Conservation (phyloP, 1,140 invertebrate genomes). For the Tetraneura akinire region DNA sequence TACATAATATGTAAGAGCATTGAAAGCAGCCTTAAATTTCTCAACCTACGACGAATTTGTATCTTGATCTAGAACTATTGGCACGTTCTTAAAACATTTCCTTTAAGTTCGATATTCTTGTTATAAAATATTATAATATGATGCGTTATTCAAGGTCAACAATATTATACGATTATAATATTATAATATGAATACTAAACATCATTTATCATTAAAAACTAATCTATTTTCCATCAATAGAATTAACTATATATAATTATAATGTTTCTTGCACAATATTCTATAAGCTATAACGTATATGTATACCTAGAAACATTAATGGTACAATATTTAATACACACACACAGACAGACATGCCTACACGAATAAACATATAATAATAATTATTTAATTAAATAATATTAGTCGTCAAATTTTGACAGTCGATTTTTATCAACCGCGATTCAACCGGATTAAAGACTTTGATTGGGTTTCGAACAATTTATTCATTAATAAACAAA, state of each 20-base stretch:
- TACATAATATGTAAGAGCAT: no score
- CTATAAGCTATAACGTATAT: neutral
- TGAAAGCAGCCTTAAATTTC: neutral
- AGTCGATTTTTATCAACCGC: neutral
- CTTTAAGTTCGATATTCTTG: neutral
- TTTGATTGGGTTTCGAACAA: neutral
- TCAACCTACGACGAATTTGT: conserved; percentile 11
- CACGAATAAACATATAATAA: no score
- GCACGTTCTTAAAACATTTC: neutral
- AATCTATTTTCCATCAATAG: neutral
- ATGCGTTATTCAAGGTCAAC: neutral
- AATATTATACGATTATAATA: neutral
- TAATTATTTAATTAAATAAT: no score
- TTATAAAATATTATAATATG: no score
- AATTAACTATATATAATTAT: neutral
- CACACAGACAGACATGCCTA: no score
- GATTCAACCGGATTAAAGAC: neutral
- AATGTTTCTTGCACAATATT: no score
- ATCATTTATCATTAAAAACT: neutral
- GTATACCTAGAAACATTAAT: no score
- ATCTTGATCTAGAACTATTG: conserved; percentile 25
- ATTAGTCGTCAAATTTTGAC: neutral
- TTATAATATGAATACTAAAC: no score
- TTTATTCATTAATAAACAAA: conserved; percentile 6
- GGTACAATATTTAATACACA: no score